These are phyloP conservation scores for Symphodus melops DNA, from an alignment of 2,113 vertebrate species.

Conservation along the genomic window DNA sequence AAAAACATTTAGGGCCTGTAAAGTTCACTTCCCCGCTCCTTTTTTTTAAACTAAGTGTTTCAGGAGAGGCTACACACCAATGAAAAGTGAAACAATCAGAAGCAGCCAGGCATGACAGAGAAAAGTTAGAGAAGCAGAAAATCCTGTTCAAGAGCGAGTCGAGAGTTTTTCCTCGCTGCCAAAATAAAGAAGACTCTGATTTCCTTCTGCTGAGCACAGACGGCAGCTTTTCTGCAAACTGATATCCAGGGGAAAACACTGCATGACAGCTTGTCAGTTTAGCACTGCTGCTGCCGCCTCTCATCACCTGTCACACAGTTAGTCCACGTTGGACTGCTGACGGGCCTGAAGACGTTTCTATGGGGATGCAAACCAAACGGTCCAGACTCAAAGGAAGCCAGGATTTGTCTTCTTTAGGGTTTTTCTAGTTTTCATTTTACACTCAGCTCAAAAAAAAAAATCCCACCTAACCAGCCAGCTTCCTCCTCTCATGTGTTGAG, in stretches of 20 bases:
- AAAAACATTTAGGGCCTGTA: conserved; percentile 41
- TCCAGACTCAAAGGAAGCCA: too few species aligned
- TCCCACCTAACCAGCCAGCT: not conserved
- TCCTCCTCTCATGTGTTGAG: not conserved
- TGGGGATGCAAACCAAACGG: not conserved
- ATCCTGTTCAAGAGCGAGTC: conserved; percentile 7
- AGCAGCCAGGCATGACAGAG: conserved; percentile 5
- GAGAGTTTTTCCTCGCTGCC: conserved; percentile 5
- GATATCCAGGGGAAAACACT: conserved; percentile 50
- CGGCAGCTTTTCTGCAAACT: conserved; percentile 33
- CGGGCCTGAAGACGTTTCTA: conserved; percentile 28
- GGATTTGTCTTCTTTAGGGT: not conserved
- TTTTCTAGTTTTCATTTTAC: not conserved
- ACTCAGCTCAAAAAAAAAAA: not conserved
- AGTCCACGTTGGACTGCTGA: conserved; percentile 55
- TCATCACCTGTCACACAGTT: conserved; percentile 56
- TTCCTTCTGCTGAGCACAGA: conserved; percentile 39
- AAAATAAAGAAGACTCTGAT: conserved; percentile 53
- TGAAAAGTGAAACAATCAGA: conserved; percentile 27
- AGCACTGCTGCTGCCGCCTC: conserved; percentile 37
- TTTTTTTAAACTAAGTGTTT: conserved; percentile 1
- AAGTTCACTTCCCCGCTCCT: conserved; percentile 2
- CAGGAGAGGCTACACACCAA: conserved; percentile 33
- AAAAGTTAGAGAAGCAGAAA: conserved; percentile 12
- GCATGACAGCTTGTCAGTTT: conserved; percentile 59